Conservation (phyloP, 2,888 invertebrate species). For the Chelonus formosanus region DNA sequence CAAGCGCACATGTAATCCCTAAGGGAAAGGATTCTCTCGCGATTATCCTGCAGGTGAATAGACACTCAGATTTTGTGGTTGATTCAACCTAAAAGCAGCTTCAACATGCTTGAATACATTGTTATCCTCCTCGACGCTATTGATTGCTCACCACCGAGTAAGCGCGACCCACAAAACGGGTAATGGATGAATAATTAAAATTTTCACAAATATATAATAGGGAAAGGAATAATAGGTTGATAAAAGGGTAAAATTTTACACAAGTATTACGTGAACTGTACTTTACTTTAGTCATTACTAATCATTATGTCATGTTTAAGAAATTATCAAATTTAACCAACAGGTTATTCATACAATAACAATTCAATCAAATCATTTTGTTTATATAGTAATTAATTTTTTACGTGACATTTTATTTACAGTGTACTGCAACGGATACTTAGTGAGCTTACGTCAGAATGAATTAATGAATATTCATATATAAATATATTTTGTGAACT, state of each 20-base stretch:
- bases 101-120: constrained; percentile 34
- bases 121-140: constrained; percentile 36
- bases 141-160: constrained; percentile 18
- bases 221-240: constrained; percentile 10
- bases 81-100: constrained; percentile 28
- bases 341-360: constrained; percentile 2
- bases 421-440: no score
- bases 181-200: constrained; percentile 39
- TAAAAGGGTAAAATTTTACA: constrained; percentile 2
- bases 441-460: no score
- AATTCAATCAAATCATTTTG: not conserved
- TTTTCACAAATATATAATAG: constrained; percentile 31
- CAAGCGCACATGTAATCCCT: constrained; percentile 8
- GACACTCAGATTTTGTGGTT: constrained; percentile 11
- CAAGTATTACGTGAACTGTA: no score
- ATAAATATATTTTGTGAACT: no score
- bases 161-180: constrained; percentile 34
- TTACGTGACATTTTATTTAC: no score
- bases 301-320: no score
- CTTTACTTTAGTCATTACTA: no score
- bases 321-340: not conserved
- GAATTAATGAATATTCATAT: no score
- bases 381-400: no score
- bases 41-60: constrained; percentile 4
- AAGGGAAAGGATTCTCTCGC: constrained; percentile 6